Evolutionary conservation across 1,140 invertebrate genomes (phyloP).

Genomic region (Drosophila lowei): DNA sequence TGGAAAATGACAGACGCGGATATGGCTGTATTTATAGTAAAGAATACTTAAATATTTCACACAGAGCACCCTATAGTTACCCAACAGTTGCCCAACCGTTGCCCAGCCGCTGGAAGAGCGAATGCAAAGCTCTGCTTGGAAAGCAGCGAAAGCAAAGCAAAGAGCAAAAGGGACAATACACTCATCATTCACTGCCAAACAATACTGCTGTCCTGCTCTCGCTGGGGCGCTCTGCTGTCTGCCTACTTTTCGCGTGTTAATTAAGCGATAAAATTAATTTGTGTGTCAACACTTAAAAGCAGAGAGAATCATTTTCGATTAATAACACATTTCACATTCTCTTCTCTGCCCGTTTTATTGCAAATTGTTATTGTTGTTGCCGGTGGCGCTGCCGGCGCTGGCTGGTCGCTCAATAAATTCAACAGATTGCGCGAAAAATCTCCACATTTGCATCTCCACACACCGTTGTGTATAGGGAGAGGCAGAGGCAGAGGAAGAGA

Average conservation of each 20-base stretch:
- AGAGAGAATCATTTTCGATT: constrained; percentile 72
- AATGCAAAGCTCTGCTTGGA: too few relatives aligned
- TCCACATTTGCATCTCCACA: constrained; percentile 63
- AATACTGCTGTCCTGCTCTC: background rate
- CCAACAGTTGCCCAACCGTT: constrained; percentile 9
- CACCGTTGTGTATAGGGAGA: too few relatives aligned
- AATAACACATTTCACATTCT: constrained; percentile 70
- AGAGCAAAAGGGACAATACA: background rate
- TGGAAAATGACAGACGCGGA: too few relatives aligned
- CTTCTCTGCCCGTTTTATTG: constrained; percentile 52
- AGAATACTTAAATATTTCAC: too few relatives aligned
- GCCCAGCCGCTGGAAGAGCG: too few relatives aligned
- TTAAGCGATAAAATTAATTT: constrained; percentile 83
- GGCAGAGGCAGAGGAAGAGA: too few relatives aligned
- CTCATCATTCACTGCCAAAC: background rate
- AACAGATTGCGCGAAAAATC: constrained; percentile 71
- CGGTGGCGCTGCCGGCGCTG: constrained; percentile 28
- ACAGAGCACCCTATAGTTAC: background rate
- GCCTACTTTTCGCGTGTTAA: constrained; percentile 52
- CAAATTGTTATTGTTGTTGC: constrained; percentile 64
- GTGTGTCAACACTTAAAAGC: constrained; percentile 80
- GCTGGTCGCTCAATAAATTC: constrained; percentile 61
- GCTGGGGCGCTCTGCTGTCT: constrained; percentile 20
- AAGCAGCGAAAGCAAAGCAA: too few relatives aligned
- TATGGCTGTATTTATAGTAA: too few relatives aligned